Percentiles rank a stretch among this genome's conserved stretches.
phyloP scores from a whole-genome alignment of 2,797 vertebrate species.

The Trachurus trachurus region DNA sequence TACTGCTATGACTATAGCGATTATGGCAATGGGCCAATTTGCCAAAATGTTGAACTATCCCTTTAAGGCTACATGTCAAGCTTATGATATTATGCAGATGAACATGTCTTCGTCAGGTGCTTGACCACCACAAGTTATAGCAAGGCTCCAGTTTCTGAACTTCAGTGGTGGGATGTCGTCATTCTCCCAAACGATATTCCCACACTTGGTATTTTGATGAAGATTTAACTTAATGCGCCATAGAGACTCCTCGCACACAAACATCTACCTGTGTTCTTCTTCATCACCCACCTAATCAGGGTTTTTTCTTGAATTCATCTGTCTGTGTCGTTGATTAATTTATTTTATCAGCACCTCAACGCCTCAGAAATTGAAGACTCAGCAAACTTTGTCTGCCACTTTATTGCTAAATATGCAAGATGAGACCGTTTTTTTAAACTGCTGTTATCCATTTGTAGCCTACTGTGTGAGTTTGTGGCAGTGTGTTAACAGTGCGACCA shows the following conservation, averaged over 20 bases:
- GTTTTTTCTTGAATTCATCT: too few species aligned
- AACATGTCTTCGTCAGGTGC: not conserved
- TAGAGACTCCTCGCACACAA: not conserved
- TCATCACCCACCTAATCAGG: too few species aligned
- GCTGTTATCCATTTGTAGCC: not conserved
- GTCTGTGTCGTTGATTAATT: too few species aligned
- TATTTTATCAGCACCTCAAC: not conserved
- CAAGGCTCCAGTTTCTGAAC: not conserved
- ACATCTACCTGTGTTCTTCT: too few species aligned
- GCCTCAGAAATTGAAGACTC: not conserved
- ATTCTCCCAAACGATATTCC: not conserved
- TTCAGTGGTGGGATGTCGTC: not conserved
- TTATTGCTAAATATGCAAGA: not conserved
- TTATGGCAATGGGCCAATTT: too few species aligned
- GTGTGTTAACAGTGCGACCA: not conserved
- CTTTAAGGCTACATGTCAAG: not conserved
- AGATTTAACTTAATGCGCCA: not conserved
- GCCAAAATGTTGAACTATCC: too few species aligned
- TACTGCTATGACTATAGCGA: too few species aligned
- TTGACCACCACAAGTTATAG: not conserved
- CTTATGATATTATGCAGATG: not conserved
- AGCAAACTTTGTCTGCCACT: not conserved
- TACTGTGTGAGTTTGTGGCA: not conserved
- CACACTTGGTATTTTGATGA: not conserved
- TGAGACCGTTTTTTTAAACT: not conserved